Conservation (phyloP, 2,888 invertebrate genomes). For the Patella pellucida region DNA sequence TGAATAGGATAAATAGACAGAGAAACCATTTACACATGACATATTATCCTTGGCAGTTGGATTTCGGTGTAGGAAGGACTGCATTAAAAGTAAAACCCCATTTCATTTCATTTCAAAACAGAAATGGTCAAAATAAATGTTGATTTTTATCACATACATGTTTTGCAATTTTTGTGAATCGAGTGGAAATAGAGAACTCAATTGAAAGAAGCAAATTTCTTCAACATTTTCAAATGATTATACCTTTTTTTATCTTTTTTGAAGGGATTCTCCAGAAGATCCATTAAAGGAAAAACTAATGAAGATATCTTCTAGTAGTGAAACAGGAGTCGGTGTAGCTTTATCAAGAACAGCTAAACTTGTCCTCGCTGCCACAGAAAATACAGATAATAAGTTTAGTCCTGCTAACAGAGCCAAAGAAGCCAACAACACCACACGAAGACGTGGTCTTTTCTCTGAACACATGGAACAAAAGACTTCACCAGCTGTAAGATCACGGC, state of each 20-base stretch:
- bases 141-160: not conserved
- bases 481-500: constrained; percentile 34
- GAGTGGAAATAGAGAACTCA: not conserved
- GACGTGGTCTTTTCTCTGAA: constrained; percentile 39
- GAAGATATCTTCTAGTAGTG: constrained; percentile 48
- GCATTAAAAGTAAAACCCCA: too few relatives aligned
- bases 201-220: not conserved
- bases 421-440: constrained; percentile 15
- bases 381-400: constrained; percentile 20
- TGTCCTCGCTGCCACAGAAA: constrained; percentile 45
- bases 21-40: too few relatives aligned
- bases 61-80: too few relatives aligned
- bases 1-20: too few relatives aligned
- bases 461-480: constrained; percentile 46
- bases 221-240: not conserved
- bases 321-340: constrained; percentile 35
- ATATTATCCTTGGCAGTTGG: too few relatives aligned
- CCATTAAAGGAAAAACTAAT: constrained; percentile 42
- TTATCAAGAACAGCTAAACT: constrained; percentile 51
- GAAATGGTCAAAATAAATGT: not conserved
- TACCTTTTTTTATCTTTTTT: not conserved
- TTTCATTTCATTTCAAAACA: too few relatives aligned
- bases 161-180: not conserved
- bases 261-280: not conserved
- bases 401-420: constrained; percentile 20